These are phyloP conservation scores for Drosophila chauvacae DNA, from an alignment of 1,140 invertebrate species.

Conservation along the genomic window DNA sequence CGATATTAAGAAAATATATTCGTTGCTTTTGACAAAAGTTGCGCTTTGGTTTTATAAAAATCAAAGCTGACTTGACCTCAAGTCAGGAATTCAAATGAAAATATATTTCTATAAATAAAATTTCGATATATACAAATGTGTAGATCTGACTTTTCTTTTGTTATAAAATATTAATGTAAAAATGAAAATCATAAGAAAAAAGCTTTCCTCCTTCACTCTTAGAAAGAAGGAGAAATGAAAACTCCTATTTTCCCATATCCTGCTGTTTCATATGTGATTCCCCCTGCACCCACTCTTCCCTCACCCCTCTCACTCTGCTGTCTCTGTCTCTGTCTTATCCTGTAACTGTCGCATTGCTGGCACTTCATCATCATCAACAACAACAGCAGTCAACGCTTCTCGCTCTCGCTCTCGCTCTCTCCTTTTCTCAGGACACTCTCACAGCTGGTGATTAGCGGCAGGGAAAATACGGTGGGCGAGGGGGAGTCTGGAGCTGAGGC, in stretches of 20 bases:
- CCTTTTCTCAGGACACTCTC: slow-evolving; percentile 9
- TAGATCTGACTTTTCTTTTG: background rate
- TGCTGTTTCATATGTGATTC: slow-evolving; percentile 13
- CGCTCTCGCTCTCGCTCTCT: slow-evolving; percentile 2
- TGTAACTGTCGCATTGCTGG: slow-evolving; percentile 74
- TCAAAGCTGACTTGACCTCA: no score
- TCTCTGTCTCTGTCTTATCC: slow-evolving; percentile 45
- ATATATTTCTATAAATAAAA: background rate
- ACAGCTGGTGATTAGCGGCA: slow-evolving; percentile 66
- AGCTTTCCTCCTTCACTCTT: no score
- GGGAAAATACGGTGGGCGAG: background rate
- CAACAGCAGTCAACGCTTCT: slow-evolving; percentile 43
- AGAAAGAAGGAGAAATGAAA: background rate
- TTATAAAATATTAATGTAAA: no score
- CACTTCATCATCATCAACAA: slow-evolving; percentile 71
- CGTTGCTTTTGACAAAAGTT: no score
- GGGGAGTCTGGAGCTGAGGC: background rate
- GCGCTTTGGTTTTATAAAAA: no score
- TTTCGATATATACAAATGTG: background rate
- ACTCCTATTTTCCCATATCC: background rate
- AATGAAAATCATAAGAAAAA: no score
- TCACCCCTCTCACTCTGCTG: background rate
- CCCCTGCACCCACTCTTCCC: background rate
- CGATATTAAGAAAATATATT: no score
- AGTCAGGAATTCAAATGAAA: no score